Base-by-base conservation (phyloP, 2,113 vertebrate species). In the Nansenia antarctica region DNA sequence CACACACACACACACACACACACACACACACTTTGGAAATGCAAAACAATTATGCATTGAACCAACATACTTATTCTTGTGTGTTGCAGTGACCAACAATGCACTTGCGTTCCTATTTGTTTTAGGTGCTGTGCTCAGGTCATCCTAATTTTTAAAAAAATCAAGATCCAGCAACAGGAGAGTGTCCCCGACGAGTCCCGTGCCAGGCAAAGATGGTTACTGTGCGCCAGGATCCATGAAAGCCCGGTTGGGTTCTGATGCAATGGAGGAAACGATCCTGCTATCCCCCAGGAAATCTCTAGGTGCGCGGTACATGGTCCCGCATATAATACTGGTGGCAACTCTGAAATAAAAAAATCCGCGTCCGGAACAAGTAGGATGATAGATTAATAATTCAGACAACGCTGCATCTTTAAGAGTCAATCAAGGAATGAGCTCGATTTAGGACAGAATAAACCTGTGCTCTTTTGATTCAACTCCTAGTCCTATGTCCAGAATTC, bases 1-100 rank as follows among this genome's bases (percentile, higher is more conserved):
- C 11, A 34, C 14, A 60, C 39, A 52, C 18, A 34, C 11, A 60
- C 31, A 32, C 14, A 61, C 32, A 39, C 26, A n/a, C 22, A 34
- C 20, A 34, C 6, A 34, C 31, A 20, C 11, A 57, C 2, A 57
- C 18, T 24, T 24, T 26, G n/a, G 42, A 53, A 1, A 57, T 26
- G 27, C 9, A 29, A 9, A 29, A 22, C 26, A 30, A 59, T 34
- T 3, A 55, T 55, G 53, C 26, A 55, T 27, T 29, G 27, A 30
- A 5, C 29, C 55, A 67, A 89, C 90, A 76, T 90, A 91, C 90
- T 88, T 91, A 70, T 73, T 76, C 57, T 54, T 74, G 64, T 78
- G 74, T 75, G 82, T 68, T 78, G 78, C 79, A 78, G 79, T 45
- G 75, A 78, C 62, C 78, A 85, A 52, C 77, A 65, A 30, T 30